Conservation (phyloP, 2,888 invertebrate species). For the Clivina fossor region DNA sequence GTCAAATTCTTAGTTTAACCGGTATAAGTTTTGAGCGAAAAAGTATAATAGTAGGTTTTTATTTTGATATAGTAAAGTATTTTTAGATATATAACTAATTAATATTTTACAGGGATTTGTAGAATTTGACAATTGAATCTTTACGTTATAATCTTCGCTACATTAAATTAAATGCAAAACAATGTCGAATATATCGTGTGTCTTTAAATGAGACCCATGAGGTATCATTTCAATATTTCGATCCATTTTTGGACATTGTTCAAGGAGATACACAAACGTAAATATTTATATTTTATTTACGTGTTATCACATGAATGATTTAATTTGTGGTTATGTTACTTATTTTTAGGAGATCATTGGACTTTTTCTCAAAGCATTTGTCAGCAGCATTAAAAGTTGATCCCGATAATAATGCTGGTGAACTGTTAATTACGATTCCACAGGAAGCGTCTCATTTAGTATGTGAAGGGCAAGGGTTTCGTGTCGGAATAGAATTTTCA, state of each 20-base stretch:
- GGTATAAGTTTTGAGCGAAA: slow-evolving; percentile 91
- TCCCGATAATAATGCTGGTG: too few relatives aligned
- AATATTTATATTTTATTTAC: slow-evolving; percentile 48
- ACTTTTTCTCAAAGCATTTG: slow-evolving; percentile 75
- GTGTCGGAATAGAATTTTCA: slow-evolving; percentile 90
- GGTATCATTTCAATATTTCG: slow-evolving; percentile 91
- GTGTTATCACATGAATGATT: slow-evolving; percentile 5
- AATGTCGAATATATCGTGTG: slow-evolving; percentile 88
- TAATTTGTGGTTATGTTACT: too few relatives aligned
- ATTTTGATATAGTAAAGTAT: slow-evolving; percentile 7
- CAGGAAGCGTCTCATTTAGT: slow-evolving; percentile 81
- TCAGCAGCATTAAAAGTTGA: slow-evolving; percentile 84
- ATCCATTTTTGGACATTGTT: slow-evolving; percentile 90
- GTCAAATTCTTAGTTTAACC: slow-evolving; percentile 92
- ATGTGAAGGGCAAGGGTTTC: slow-evolving; percentile 77
- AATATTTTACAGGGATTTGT: slow-evolving; percentile 85
- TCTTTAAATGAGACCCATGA: slow-evolving; percentile 88
- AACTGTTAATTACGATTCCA: slow-evolving; percentile 84
- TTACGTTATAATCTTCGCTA: slow-evolving; percentile 77
- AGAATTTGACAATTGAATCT: slow-evolving; percentile 87
- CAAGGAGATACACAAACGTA: slow-evolving; percentile 84
- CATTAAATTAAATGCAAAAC: slow-evolving; percentile 90
- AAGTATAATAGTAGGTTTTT: slow-evolving; percentile 84
- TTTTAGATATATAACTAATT: slow-evolving; percentile 29
- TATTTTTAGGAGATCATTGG: slow-evolving; percentile 84